Evolutionary conservation across 2,797 vertebrate species (phyloP), one percentile per base, ranked within the genome.

Genomic region (Ctenochaetus hawaiiensis): DNA sequence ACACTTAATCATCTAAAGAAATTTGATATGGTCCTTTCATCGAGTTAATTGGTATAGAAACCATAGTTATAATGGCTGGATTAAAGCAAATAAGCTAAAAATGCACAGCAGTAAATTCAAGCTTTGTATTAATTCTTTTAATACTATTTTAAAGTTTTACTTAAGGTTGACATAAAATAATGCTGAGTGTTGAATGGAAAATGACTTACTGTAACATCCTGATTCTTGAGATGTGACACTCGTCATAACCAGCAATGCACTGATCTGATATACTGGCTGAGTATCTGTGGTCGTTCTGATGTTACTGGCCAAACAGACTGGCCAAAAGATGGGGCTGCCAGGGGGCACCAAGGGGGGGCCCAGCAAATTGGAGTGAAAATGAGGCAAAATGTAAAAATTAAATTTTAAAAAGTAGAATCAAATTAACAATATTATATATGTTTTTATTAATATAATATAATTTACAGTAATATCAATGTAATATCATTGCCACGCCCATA

Each of bases 41-140:
- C 18, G 10, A 75, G 69, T 43, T 67, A 70, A 34, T 63, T 5
- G 18, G 26, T 22, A 44, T 23, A 20, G 41, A 39, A 77, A 17
- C 14, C 39, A 22, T 6, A 20, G 7, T 18, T 26, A 14, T 16
- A 64, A 47, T 61, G n/a, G 65, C 49, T n/a, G 20, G 10, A 64
- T 6, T 7, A 17, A 48, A 17, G 41, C 12, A 22, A 5, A 2
- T 45, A 70, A 56, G 49, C 8, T 11, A 37, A 41, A 26, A 22
- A 7, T 12, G 37, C 17, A n/a, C 60, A 64, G 17, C 13, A 39
- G 20, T 39, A n/a, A 65, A 41, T 20, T 60, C 7, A 75, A 0
- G 37, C 52, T 51, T 67, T 6, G 8, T 37, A 8, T 54, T 26
- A 10, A 6, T 41, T 30, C 30, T 30, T 34, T 34, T 34, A 34